Conservation (phyloP, 92 coral and sea anemone species). For the Palythoa caribaeorum region DNA sequence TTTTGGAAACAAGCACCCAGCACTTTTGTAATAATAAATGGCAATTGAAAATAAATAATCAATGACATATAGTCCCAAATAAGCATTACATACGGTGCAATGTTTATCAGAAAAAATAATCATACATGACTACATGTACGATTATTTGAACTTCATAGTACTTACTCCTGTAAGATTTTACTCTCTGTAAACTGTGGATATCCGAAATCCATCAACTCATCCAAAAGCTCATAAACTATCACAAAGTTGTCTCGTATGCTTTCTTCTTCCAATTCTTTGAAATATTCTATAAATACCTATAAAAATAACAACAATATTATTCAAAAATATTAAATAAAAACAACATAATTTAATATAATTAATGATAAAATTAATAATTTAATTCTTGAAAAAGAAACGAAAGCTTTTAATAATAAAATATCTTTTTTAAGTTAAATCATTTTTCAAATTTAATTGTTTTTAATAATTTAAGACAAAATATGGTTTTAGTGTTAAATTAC, state of each 20-base stretch:
- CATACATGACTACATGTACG: neutral
- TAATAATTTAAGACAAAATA: no score
- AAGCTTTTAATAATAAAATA: no score
- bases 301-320: neutral
- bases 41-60: no score
- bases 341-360: neutral
- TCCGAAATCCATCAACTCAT: conserved; percentile 99
- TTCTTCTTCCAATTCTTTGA: conserved; percentile 98
- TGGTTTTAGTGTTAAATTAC: no score
- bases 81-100: no score
- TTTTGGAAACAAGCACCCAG: no score
- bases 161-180: conserved; percentile 98
- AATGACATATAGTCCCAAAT: no score
- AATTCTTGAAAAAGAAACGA: neutral
- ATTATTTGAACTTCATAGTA: neutral
- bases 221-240: conserved; percentile 94
- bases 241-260: conserved; percentile 99
- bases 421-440: no score
- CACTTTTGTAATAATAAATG: no score
- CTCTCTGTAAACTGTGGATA: conserved; percentile 99
- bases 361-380: no score
- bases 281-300: conserved; percentile 93
- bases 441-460: no score
- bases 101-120: neutral
- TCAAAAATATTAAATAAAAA: neutral